phyloP scores from a whole-genome alignment of 2,113 vertebrate genomes.

The Embiotoca jacksoni region DNA sequence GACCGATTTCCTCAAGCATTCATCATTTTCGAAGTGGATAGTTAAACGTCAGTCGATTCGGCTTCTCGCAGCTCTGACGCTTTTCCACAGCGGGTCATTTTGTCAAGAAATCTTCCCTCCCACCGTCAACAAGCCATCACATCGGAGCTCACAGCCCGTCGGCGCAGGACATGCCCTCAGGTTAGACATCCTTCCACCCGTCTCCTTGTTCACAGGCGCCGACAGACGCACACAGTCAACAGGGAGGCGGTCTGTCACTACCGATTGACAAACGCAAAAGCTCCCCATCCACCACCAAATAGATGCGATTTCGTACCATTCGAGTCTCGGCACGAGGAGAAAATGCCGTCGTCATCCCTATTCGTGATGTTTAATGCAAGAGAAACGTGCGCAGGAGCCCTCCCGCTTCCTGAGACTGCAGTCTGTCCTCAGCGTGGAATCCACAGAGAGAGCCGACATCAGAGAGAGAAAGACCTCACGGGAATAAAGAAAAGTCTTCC shows the following conservation, averaged over 20 bases:
- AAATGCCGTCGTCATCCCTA: slow-evolving; percentile 9
- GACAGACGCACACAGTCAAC: slow-evolving; percentile 5
- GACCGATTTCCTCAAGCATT: slow-evolving; percentile 41
- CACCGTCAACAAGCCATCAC: not conserved
- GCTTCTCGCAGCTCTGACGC: slow-evolving; percentile 25
- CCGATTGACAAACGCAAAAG: slow-evolving; percentile 13
- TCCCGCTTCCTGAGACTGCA: not conserved
- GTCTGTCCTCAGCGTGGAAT: not conserved
- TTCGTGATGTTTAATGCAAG: slow-evolving; percentile 49
- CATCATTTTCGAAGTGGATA: slow-evolving; percentile 45
- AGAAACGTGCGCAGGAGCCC: not conserved
- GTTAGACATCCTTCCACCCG: not conserved
- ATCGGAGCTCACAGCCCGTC: not conserved
- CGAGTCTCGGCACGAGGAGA: slow-evolving; percentile 2
- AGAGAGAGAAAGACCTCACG: slow-evolving; percentile 29
- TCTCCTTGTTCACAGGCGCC: slow-evolving; percentile 16
- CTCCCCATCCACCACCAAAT: not conserved
- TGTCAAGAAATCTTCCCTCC: slow-evolving; percentile 24
- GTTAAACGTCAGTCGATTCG: slow-evolving; percentile 18
- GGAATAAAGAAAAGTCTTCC: slow-evolving; percentile 7
- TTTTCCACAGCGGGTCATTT: slow-evolving; percentile 46
- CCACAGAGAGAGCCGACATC: slow-evolving; percentile 24
- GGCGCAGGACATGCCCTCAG: not conserved
- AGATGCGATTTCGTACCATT: slow-evolving; percentile 12
- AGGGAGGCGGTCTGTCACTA: not conserved